A percentile compares a stretch with the other conserved stretches of the same genome.
Evolutionary conservation across 2,113 vertebrate genomes (phyloP).

Genomic region (Hemibagrus wyckioides): DNA sequence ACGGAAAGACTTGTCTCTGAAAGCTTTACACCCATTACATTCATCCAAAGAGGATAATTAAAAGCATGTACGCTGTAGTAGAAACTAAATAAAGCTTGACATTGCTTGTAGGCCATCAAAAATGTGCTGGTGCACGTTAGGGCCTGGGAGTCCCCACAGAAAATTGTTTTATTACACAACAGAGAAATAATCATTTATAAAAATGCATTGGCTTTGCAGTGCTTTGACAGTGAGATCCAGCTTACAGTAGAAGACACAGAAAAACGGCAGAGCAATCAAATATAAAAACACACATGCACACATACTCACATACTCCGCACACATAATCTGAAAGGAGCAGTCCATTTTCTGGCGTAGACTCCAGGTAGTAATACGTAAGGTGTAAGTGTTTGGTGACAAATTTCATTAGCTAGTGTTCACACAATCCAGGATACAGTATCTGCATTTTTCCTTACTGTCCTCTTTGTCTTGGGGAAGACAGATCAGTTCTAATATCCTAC

Average conservation of each 20-base stretch:
- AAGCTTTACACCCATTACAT: not conserved
- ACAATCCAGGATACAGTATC: conserved; percentile 18
- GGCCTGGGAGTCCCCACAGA: not conserved
- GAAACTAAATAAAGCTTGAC: not conserved
- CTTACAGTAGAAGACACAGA: not conserved
- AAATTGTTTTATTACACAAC: not conserved
- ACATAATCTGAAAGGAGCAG: conserved; percentile 12
- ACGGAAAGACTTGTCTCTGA: not conserved
- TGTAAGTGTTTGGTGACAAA: conserved; percentile 15
- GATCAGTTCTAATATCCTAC: not conserved
- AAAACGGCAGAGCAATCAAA: conserved; percentile 5
- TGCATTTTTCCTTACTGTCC: not conserved
- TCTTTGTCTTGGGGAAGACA: conserved; percentile 25
- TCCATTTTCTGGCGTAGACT: not conserved
- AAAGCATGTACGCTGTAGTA: not conserved
- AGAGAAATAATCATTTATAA: not conserved
- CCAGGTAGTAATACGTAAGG: conserved; percentile 22
- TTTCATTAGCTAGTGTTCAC: conserved; percentile 25
- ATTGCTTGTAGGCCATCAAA: not conserved
- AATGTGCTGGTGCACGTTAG: not conserved
- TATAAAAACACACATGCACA: not conserved
- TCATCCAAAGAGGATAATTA: not conserved
- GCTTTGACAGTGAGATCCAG: conserved; percentile 11
- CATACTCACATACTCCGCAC: not conserved
- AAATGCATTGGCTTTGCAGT: not conserved